Percentiles rank a stretch among this genome's conserved stretches.
These are phyloP conservation scores for Pelodytes ibericus DNA, from an alignment of 2,797 vertebrate genomes.

Conservation along the genomic window DNA sequence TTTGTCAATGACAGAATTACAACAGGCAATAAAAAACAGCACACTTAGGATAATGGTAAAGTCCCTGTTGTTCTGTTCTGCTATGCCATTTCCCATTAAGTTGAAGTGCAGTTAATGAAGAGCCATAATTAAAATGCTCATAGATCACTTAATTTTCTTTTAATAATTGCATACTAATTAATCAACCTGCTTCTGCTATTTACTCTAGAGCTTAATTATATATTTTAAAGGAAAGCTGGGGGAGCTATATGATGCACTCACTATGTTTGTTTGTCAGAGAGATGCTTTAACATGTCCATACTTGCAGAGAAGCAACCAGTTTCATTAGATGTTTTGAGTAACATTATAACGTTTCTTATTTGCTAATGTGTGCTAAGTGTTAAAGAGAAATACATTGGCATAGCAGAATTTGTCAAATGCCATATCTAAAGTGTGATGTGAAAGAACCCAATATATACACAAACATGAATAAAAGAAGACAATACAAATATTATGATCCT, in stretches of 20 bases:
- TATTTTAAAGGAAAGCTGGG: constrained; percentile 5
- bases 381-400: no score
- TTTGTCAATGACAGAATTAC: not conserved
- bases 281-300: constrained; percentile 33
- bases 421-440: no score
- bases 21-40: not conserved
- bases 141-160: constrained; percentile 12
- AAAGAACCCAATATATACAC: no score
- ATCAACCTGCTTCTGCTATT: not conserved
- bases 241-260: constrained; percentile 26
- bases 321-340: constrained; percentile 33
- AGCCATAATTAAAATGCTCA: constrained; percentile 26
- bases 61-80: not conserved
- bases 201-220: constrained; percentile 52
- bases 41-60: not conserved
- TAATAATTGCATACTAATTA: constrained; percentile 14
- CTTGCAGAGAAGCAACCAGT: constrained; percentile 16
- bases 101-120: not conserved
- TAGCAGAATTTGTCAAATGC: no score
- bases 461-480: no score
- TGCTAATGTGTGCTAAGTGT: no score
- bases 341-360: not conserved
- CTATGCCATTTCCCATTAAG: not conserved
- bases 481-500: no score
- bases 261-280: constrained; percentile 13